Evolutionary conservation across 2,113 vertebrate species (phyloP), one percentile per base, ranked within the genome.

Genomic region (Odocoileus virginianus): DNA sequence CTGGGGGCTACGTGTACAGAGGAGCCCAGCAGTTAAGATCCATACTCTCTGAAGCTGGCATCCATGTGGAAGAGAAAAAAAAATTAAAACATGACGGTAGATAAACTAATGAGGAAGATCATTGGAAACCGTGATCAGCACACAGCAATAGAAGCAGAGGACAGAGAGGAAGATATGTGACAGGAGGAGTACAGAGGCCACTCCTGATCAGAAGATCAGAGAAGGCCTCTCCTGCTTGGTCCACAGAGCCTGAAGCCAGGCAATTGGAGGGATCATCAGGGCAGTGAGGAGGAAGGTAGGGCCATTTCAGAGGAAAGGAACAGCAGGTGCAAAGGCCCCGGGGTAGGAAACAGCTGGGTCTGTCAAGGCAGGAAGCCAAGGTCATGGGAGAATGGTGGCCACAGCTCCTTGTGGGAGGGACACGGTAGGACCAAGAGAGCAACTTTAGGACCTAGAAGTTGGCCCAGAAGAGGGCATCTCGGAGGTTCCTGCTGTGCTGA

Each of bases 311-410:
- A 30, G 4, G 30, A 28, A 15, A 23, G 16, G 9, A 25, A 12
- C 3, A 85, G 33, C 14, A 43, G 13, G 1, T 19, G 6, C 17
- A 54, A 74, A 58, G 28, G 33, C 27, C 27, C 6, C 13, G 1
- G 5, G n/a, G 28, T 16, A 12, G 28, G 14, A 28, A 52, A 52
- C 0, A 5, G 7, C 1, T 27, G 5, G 23, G 8, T 47, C 5
- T 87, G 40, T 45, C 9, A 10, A 81, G 47, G 57, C 19, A 79
- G 23, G 36, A 17, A 92, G 43, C 21, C 52, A 50, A 1, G 6
- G 12, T 28, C 50, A 71, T 10, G 28, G 13, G 16, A 61, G 14
- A 90, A 28, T 11, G 16, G 25, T 87, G 71, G 13, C 16, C 47
- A 30, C 1, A 6, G 47, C 23, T n/a, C 36, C 6, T 78, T 10